phyloP scores from a whole-genome alignment of 2,888 invertebrate species.

The Ophraella communa region DNA sequence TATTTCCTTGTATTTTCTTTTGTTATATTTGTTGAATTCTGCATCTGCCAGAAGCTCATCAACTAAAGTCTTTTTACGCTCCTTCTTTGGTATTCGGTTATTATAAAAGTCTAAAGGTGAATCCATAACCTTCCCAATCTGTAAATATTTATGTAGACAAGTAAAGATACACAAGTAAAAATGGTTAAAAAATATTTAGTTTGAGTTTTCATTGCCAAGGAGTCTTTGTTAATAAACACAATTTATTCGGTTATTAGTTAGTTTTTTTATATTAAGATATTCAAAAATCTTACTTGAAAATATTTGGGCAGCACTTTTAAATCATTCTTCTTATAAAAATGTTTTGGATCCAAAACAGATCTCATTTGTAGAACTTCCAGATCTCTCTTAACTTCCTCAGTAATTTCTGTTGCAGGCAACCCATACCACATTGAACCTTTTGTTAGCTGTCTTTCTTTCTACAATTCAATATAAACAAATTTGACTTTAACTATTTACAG shows the following conservation, averaged over 20 bases:
- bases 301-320: conserved; percentile 88
- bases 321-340: conserved; percentile 94
- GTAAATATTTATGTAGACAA: no score
- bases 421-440: conserved; percentile 91
- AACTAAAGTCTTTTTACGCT: conserved; percentile 87
- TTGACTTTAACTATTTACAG: not conserved
- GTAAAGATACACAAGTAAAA: conserved; percentile 18
- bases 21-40: conserved; percentile 81
- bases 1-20: conserved; percentile 80
- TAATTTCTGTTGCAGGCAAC: conserved; percentile 86
- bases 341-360: conserved; percentile 88
- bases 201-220: no score
- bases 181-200: no score
- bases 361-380: conserved; percentile 92
- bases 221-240: no score
- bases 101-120: conserved; percentile 87
- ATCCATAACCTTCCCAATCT: conserved; percentile 84
- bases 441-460: conserved; percentile 78
- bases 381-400: conserved; percentile 87
- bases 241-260: no score
- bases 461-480: conserved; percentile 42
- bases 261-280: not conserved
- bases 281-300: conserved; percentile 75
- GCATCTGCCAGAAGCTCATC: conserved; percentile 93
- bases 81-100: conserved; percentile 81